phyloP scores from a whole-genome alignment of 2,888 invertebrate genomes.

The Limnephilus marmoratus region DNA sequence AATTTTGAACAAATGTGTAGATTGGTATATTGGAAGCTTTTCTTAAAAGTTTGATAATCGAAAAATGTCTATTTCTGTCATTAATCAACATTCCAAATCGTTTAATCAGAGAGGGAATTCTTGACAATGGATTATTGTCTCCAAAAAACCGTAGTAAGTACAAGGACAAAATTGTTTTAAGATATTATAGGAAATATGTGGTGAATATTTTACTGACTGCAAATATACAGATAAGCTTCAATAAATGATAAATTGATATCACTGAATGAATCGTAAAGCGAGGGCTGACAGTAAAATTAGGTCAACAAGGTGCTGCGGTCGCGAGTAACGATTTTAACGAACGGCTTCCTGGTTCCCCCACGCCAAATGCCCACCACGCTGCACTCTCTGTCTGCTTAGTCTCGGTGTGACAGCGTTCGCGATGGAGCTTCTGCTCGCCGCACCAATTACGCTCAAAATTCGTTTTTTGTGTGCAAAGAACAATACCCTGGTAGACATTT shows the following conservation, averaged over 20 bases:
- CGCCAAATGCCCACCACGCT: no score
- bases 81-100: background rate
- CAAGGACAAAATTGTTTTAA: background rate
- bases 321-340: no score
- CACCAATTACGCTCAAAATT: no score
- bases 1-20: background rate
- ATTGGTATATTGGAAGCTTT: background rate
- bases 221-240: background rate
- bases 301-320: no score
- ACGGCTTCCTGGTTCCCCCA: no score
- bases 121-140: background rate
- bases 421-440: no score
- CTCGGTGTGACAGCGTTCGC: no score
- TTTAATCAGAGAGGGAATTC: background rate
- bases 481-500: no score
- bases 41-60: background rate
- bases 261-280: background rate
- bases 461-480: no score
- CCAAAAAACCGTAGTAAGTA: background rate
- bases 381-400: no score
- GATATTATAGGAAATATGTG: background rate
- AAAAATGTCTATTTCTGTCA: background rate
- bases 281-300: no score
- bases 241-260: background rate
- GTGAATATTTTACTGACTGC: background rate